Base-by-base conservation (phyloP, 2,888 invertebrate species). In the Schizotus pectinicornis region DNA sequence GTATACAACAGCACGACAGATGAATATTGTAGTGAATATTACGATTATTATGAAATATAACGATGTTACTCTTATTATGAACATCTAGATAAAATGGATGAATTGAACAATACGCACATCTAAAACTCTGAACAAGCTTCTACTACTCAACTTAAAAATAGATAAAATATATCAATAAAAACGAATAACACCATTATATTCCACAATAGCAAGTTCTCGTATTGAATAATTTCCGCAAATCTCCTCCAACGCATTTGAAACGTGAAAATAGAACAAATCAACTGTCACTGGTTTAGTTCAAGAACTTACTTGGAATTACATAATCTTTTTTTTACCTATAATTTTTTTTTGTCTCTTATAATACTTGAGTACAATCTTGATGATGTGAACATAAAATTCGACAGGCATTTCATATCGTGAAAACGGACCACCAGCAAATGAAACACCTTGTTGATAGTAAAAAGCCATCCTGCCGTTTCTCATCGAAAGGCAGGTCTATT, bases 401-500 rank as follows among this genome's bases (percentile, higher is more conserved):
- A 54, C 47, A 54, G 54, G 54, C 54, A 54, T 54, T 54, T 47
- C 54, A 54, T 39, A 54, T 54, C 54, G 41, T 54, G 39, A 33
- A 47, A 54, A 54, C 47, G 39, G 31, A 41, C 47, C 46, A 54
- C 49, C 49, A 56, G 55, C 55, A 56, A 56, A 56, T 56, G 55
- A 56, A 56, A 56, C 49, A 56, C 49, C 48, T 49, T 48, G 45
- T 53, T 54, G 55, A 48, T 43, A 56, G 48, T 56, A 56, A 56
- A 56, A 56, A 49, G 41, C 56, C 56, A 51, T 51, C 56, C 56
- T 56, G 56, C 56, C 38, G 12, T 41, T 3, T 41, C 53, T 60
- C 36, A 43, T 22, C 47, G 39, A 47, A 57, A 50, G 67, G 67
- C 73, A 72, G 75, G 75, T 64, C 66, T 43, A 60, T 62, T 57